Evolutionary conservation across 2,797 vertebrate species (phyloP).

Genomic region (Coendou prehensilis): DNA sequence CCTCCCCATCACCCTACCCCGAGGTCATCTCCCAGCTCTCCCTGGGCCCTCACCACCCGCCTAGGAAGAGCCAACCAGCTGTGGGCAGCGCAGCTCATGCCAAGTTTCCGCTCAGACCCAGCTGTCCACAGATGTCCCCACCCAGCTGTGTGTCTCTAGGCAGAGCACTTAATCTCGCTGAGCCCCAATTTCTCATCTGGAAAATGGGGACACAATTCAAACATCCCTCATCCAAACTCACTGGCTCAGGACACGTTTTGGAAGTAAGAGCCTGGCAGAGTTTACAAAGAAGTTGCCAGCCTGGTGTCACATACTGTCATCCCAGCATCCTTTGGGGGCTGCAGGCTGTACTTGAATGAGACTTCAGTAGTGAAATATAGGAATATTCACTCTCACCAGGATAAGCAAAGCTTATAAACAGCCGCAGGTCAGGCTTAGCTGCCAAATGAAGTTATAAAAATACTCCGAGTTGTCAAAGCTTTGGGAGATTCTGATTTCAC

Average conservation of each 20-base stretch:
- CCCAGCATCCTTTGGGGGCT: neutral
- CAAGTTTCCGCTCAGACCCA: neutral
- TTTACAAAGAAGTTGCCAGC: neutral
- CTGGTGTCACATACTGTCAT: neutral
- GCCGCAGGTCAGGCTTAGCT: slow-evolving; percentile 2
- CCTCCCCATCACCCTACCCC: neutral
- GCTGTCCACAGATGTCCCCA: neutral
- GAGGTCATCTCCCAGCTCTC: neutral
- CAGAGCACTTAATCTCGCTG: neutral
- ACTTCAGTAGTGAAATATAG: neutral
- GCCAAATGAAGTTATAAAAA: slow-evolving; percentile 32
- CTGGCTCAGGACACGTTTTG: neutral
- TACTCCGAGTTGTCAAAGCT: neutral
- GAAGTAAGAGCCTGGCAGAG: neutral
- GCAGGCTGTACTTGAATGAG: neutral
- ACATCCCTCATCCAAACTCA: neutral
- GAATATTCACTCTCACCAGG: neutral
- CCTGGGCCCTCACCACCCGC: neutral
- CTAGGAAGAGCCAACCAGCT: neutral
- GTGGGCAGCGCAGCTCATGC: neutral
- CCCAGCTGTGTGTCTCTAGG: neutral
- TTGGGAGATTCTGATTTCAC: neutral
- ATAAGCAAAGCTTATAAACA: slow-evolving; percentile 5
- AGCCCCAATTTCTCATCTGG: neutral
- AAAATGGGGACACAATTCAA: neutral